Conservation (phyloP, 2,888 invertebrate species). For the Drosophila vallismaia region DNA sequence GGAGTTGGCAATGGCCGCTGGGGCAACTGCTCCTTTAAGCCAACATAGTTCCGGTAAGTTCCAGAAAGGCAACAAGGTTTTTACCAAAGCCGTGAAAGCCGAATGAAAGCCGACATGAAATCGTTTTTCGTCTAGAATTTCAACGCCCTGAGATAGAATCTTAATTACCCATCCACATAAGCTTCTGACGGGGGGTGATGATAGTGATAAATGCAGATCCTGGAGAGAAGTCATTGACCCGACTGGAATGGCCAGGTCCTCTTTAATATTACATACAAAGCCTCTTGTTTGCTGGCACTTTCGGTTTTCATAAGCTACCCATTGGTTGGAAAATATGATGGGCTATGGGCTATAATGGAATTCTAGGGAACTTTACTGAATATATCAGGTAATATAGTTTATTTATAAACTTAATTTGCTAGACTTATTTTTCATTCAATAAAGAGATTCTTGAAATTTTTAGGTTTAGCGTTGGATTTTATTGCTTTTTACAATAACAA, state of each 20-base stretch:
- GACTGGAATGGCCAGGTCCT: constrained; percentile 31
- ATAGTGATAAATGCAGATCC: constrained; percentile 4
- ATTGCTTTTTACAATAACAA: constrained; percentile 61
- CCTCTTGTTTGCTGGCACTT: constrained; percentile 39
- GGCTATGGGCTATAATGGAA: background rate
- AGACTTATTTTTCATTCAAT: no score
- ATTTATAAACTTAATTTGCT: no score
- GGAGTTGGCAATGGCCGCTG: constrained; percentile 29
- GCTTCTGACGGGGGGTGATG: background rate
- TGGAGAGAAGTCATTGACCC: constrained; percentile 44
- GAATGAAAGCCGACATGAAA: constrained; percentile 25
- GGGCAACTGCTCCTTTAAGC: constrained; percentile 40
- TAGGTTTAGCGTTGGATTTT: background rate
- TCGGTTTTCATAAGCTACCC: background rate
- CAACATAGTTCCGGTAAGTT: constrained; percentile 16
- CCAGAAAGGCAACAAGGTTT: background rate
- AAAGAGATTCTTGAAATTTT: background rate
- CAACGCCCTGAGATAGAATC: constrained; percentile 61
- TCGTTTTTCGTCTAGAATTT: constrained; percentile 53
- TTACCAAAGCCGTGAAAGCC: constrained; percentile 34
- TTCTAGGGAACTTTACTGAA: background rate
- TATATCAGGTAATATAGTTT: background rate
- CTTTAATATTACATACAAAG: constrained; percentile 49
- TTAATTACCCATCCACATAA: constrained; percentile 60
- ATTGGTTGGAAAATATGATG: background rate